Conservation (phyloP, 2,113 vertebrate genomes). For the Ursus arctos region DNA sequence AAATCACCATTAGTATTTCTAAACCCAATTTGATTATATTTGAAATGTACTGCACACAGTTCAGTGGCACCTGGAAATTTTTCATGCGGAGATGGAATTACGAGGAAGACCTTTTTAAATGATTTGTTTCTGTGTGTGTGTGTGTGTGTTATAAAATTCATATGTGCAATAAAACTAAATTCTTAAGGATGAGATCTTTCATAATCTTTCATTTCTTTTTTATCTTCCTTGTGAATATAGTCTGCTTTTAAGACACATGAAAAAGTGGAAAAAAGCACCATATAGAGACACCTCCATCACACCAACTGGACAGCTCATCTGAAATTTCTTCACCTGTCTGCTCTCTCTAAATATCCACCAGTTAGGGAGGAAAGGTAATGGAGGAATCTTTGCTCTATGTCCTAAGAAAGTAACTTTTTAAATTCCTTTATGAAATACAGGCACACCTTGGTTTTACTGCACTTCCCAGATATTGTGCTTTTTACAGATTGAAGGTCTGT, state of each 20-base stretch:
- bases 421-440: constrained; percentile 27
- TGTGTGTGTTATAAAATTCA: constrained; percentile 26
- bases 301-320: not conserved
- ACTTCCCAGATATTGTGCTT: not conserved
- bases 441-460: not conserved
- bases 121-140: not conserved
- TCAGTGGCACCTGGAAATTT: constrained; percentile 62
- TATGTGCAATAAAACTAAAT: constrained; percentile 17
- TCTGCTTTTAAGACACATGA: not conserved
- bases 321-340: constrained; percentile 34
- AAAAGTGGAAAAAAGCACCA: not conserved
- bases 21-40: constrained; percentile 76
- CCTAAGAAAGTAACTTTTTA: constrained; percentile 21
- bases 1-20: constrained; percentile 76
- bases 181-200: not conserved
- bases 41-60: constrained; percentile 72
- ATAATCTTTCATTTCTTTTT: constrained; percentile 16
- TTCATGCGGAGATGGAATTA: constrained; percentile 59
- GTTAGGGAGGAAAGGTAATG: not conserved
- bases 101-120: constrained; percentile 51
- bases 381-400: not conserved
- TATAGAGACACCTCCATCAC: not conserved
- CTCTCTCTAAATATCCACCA: not conserved
- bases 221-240: constrained; percentile 13
- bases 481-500: not conserved